Base-by-base conservation (phyloP, 1,140 invertebrate genomes). In the Rhizoglyphus robini region DNA sequence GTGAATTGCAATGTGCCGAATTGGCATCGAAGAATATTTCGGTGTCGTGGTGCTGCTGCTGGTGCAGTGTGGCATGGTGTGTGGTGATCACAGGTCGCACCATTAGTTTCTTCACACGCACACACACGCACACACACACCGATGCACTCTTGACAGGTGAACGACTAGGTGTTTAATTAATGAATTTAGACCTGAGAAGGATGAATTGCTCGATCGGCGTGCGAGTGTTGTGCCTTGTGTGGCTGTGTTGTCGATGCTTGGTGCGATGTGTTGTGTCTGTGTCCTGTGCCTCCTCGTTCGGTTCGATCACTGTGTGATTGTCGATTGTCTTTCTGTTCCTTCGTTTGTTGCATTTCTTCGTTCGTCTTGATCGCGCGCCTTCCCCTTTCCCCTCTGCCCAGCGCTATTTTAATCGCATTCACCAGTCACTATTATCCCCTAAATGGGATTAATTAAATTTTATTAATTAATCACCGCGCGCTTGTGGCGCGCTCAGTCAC, bases 91-190 rank as follows among this genome's bases (percentile, higher is more conserved):
- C 51, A 32, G 20, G 23, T 54, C 8, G 8, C 51, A 54, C 51
- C 23, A 41, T 41, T 41, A 41, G 36, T 8, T 41, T 41, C 36
- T 41, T 41, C 36, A 41, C 36, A 41, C 36, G 18, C 36, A 41
- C 36, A 41, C 36, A 41, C 36, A 41, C 36, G 18, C 36, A 41
- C 8, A 41, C 36, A 18, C 36, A 41, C 18, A 41, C 36, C 36
- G 20, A 25, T 54, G 51, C 51, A 27, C 15, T 23, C 51, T 34
- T 60, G 58, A 60, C 58, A 60, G 58, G 58, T 60, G 27, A 60
- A 60, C 58, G 27, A 60, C 58, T 60, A 60, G 58, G 58, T 60
- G 58, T 60, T 29, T 60, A 60, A 60, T 60, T 60, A 60, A 60
- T 60, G 58, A 60, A 60, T 60, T 60, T 60, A 29, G 58, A 29